Conservation (phyloP, 2,113 vertebrate species). For the Semicossyphus pulcher region DNA sequence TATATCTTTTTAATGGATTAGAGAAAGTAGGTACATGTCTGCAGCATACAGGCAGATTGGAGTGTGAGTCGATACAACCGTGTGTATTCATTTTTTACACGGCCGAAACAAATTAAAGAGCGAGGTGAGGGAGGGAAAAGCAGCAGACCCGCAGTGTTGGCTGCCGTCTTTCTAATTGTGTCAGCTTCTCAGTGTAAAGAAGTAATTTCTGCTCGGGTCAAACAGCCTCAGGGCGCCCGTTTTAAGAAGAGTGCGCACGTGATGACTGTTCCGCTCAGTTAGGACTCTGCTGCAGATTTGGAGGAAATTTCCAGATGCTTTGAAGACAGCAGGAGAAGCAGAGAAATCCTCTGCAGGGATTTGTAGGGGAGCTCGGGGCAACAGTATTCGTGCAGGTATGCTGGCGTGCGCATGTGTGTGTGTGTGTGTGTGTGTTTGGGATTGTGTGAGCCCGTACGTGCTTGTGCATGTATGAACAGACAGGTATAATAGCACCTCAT, state of each 20-base stretch:
- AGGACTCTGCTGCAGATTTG: slow-evolving; percentile 26
- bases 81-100: not conserved
- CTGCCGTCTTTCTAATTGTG: slow-evolving; percentile 33
- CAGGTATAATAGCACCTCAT: slow-evolving; percentile 47
- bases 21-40: not conserved
- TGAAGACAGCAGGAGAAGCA: slow-evolving; percentile 55
- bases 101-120: slow-evolving; percentile 13
- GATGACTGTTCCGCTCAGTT: slow-evolving; percentile 49
- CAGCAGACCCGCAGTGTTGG: not conserved
- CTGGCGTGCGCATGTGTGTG: not conserved
- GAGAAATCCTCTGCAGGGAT: slow-evolving; percentile 57
- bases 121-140: not conserved
- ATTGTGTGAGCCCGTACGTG: slow-evolving; percentile 4
- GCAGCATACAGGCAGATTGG: not conserved
- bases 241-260: slow-evolving; percentile 13
- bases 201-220: slow-evolving; percentile 51
- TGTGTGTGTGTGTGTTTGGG: no score
- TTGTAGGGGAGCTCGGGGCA: slow-evolving; percentile 47
- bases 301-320: slow-evolving; percentile 47
- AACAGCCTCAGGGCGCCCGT: slow-evolving; percentile 19
- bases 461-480: slow-evolving; percentile 22
- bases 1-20: not conserved
- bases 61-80: not conserved
- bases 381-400: slow-evolving; percentile 7
- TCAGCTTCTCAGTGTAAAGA: slow-evolving; percentile 10